These are phyloP conservation scores for Oscheius sp. DNA, from an alignment of 2,888 invertebrate genomes.

Conservation along the genomic window DNA sequence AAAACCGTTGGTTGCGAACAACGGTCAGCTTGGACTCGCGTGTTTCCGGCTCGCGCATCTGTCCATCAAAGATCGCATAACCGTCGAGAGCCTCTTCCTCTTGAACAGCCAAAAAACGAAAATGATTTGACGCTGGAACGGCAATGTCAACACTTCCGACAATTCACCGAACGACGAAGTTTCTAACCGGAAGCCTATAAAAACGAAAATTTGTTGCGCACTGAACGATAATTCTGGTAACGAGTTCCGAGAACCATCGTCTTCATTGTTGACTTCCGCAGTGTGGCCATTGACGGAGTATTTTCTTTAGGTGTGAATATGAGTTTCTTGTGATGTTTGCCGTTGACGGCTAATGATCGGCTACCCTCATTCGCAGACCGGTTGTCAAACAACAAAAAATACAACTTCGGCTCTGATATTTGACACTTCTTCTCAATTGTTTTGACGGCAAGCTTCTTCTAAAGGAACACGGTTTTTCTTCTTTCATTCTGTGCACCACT, in stretches of 20 bases:
- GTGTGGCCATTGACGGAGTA: not conserved
- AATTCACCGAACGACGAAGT: too few species aligned
- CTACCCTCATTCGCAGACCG: constrained; percentile 23
- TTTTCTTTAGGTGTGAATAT: constrained; percentile 24
- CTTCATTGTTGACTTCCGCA: too few species aligned
- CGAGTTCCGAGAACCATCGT: too few species aligned
- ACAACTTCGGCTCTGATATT: constrained; percentile 9
- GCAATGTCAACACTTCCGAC: too few species aligned
- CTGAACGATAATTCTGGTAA: too few species aligned
- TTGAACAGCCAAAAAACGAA: too few species aligned
- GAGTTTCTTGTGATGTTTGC: constrained; percentile 28
- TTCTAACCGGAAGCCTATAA: too few species aligned
- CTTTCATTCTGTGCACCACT: too few species aligned
- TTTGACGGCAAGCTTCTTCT: constrained; percentile 12
- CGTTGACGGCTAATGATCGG: constrained; percentile 28
- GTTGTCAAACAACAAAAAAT: constrained; percentile 26
- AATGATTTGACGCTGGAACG: too few species aligned
- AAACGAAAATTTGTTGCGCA: too few species aligned
- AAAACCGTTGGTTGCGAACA: constrained; percentile 1
- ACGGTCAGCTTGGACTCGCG: constrained; percentile 6
- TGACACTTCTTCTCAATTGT: constrained; percentile 14
- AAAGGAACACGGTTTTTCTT: not conserved
- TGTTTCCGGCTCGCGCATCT: constrained; percentile 13
- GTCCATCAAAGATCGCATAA: not conserved
- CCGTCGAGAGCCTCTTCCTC: too few species aligned